Conservation (phyloP, 2,797 vertebrate genomes). For the Petrocephalus schoutedeni region DNA sequence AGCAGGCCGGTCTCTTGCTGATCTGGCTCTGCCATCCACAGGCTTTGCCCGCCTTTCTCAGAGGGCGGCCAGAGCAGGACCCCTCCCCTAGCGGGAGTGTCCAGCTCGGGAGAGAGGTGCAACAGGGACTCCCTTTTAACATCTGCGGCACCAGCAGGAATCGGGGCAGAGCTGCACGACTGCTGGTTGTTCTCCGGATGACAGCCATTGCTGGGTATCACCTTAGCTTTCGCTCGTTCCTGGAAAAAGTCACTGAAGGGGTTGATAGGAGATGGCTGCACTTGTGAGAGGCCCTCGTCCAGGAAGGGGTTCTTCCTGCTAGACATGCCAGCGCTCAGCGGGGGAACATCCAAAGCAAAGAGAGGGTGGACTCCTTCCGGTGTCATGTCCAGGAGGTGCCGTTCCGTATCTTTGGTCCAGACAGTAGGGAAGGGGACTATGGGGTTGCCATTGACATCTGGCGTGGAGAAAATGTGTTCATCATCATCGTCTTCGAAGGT, state of each 20-base stretch:
- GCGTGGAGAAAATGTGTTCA: conserved; percentile 40
- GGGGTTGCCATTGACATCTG: conserved; percentile 57
- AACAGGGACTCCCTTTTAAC: conserved; percentile 65
- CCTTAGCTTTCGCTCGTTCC: conserved; percentile 46
- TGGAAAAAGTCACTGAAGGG: conserved; percentile 79
- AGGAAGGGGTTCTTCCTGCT: conserved; percentile 78
- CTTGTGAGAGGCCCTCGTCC: conserved; percentile 67
- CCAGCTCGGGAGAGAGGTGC: conserved; percentile 58
- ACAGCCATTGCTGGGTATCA: conserved; percentile 23
- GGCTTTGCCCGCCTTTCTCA: conserved; percentile 63
- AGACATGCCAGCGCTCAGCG: conserved; percentile 51
- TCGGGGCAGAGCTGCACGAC: conserved; percentile 46
- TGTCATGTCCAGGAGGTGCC: conserved; percentile 63
- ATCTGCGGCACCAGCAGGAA: conserved; percentile 43
- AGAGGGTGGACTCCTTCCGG: conserved; percentile 64
- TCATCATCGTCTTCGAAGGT: conserved; percentile 76
- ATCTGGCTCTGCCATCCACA: conserved; percentile 71
- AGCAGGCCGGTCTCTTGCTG: conserved; percentile 40
- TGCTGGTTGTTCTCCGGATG: not conserved
- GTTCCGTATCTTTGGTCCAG: conserved; percentile 41
- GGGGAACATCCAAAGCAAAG: conserved; percentile 57
- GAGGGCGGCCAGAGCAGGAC: conserved; percentile 48
- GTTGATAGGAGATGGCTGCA: conserved; percentile 80
- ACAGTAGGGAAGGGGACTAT: conserved; percentile 39
- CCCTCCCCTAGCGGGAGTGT: conserved; percentile 56